Evolutionary conservation across 2,113 vertebrate species (phyloP), one percentile per base, ranked within the genome.

Genomic region (Aepyceros melampus): DNA sequence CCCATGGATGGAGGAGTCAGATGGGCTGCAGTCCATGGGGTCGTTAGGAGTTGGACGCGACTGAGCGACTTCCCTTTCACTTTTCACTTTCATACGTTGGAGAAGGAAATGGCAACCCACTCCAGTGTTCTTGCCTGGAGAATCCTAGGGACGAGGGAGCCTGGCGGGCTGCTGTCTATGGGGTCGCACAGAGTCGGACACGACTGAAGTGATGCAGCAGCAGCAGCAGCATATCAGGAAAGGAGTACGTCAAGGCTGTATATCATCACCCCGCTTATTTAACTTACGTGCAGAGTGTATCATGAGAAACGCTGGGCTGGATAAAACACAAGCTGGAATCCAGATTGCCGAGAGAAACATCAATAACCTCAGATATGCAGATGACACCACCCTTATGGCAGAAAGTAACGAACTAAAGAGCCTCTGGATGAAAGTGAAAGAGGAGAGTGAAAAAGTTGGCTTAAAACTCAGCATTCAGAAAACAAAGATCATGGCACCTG

Each of bases 271-370:
- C 3, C n/a, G 62, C 62, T 64, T 33, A 33, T 64, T 64, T n/a
- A 17, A 8, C 31, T 64, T 64, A 8, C 1, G 33, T 64, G 15
- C 15, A 64, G 62, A 64, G 15, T 33, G 3, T 31, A 0, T 64
- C 62, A 8, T 33, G 62, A 64, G 62, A 64, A 33, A 7, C 3
- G 0, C 15, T 64, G 62, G 31, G 7, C 6, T 33, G 15, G 6
- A 33, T 64, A 16, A 33, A 33, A 1, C 31, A 64, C 1, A 64
- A 33, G 7, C 31, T 64, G 31, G 31, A 2, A 8, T 64, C 58
- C 2, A 31, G 31, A 16, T 4, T 64, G 60, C 7, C 0, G 0
- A 15, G 60, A 64, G 60, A 64, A 64, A 64, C 33, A 16, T 33
- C 6, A 64, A 64, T 64, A 17, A 64, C 1, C 13, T 64, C 14